Percentiles rank a stretch among this genome's conserved stretches.
phyloP scores from a whole-genome alignment of 2,888 invertebrate genomes.

The Camponotus fellah region DNA sequence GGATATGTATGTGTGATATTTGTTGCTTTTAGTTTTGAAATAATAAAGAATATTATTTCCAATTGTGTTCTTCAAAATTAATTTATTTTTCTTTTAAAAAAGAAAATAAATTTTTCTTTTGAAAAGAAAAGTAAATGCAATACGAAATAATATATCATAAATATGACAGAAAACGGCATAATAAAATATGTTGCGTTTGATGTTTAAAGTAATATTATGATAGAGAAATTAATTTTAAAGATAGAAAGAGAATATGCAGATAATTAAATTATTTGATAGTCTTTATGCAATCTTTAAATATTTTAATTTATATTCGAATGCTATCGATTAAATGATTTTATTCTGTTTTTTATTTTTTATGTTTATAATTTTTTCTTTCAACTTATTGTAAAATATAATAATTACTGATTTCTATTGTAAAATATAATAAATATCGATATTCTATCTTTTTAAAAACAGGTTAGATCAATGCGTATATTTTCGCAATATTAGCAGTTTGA shows the following conservation, averaged over 20 bases:
- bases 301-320: conserved; percentile 50
- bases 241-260: background rate
- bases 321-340: conserved; percentile 1
- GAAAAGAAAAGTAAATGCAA: background rate
- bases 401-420: conserved; percentile 55
- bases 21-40: background rate
- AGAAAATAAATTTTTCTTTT: no score
- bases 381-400: conserved; percentile 64
- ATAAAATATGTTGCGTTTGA: background rate
- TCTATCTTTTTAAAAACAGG: conserved; percentile 48
- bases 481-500: conserved; percentile 43
- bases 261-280: conserved; percentile 25
- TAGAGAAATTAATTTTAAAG: conserved; percentile 10
- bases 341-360: conserved; percentile 54
- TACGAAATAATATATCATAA: background rate
- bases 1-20: background rate
- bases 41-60: background rate
- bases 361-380: conserved; percentile 39
- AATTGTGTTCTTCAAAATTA: background rate
- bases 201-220: background rate
- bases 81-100: no score
- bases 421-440: conserved; percentile 50
- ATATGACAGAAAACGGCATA: background rate
- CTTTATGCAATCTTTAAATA: conserved; percentile 37
- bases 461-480: conserved; percentile 16